phyloP scores from a whole-genome alignment of 2,888 invertebrate genomes.

The Dimorphilus gyrociliatus region DNA sequence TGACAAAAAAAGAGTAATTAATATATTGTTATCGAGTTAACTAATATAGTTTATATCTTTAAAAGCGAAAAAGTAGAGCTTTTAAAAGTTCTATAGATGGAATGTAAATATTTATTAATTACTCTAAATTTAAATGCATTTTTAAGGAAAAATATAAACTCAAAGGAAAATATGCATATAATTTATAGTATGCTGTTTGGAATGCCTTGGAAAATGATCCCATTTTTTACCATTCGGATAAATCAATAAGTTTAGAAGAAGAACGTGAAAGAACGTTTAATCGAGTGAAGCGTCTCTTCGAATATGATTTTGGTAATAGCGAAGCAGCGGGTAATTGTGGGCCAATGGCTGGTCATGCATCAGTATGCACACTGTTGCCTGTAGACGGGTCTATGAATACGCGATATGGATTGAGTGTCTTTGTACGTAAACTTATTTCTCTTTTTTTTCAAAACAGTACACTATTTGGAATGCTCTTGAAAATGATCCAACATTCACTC shows the following conservation, averaged over 20 bases:
- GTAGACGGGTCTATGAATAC: not conserved
- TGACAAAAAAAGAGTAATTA: too few species aligned
- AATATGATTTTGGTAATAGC: constrained; percentile 2
- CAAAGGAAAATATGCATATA: not conserved
- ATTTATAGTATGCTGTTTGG: constrained; percentile 1
- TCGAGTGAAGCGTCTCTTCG: not conserved
- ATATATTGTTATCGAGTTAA: too few species aligned
- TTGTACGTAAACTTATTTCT: not conserved
- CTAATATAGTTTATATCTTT: too few species aligned
- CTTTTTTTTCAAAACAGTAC: constrained; percentile 43
- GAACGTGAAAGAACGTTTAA: not conserved
- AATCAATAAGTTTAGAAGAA: not conserved
- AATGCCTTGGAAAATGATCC: constrained; percentile 2
- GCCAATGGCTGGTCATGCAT: not conserved
- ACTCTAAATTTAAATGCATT: not conserved
- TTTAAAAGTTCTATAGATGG: too few species aligned
- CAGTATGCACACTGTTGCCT: not conserved
- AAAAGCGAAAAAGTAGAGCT: too few species aligned
- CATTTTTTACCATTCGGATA: not conserved
- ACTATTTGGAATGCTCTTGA: constrained; percentile 61
- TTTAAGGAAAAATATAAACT: not conserved
- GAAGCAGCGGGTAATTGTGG: not conserved
- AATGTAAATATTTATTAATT: not conserved
- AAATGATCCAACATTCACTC: constrained; percentile 60
- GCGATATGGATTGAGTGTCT: not conserved